Conservation (phyloP, 2,113 vertebrate genomes). For the Sus scrofa region T2T-Sscrofa CM000827.6:76574001-76574500, state of each 20-base stretch:
- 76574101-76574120: constrained; percentile 58
- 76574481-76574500: constrained; percentile 28
- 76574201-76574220: constrained; percentile 71
- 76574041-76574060: constrained; percentile 50
- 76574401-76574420: not conserved
- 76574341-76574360: constrained; percentile 75
- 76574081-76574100: constrained; percentile 61
- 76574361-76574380: constrained; percentile 48
- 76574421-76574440: constrained; percentile 36
- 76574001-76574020: constrained; percentile 45
- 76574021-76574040: constrained; percentile 56
- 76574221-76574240: constrained; percentile 84
- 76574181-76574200: constrained; percentile 60
- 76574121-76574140: constrained; percentile 64
- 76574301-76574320: constrained; percentile 82
- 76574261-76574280: constrained; percentile 77
- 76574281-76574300: constrained; percentile 79
- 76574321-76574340: constrained; percentile 75
- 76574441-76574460: constrained; percentile 56
- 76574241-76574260: constrained; percentile 82
- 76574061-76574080: constrained; percentile 50
- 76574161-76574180: constrained; percentile 59
- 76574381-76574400: constrained; percentile 66
- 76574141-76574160: constrained; percentile 78
- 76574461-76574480: constrained; percentile 40